These are phyloP conservation scores for Dascyllus trimaculatus DNA, from an alignment of 2,113 vertebrate species.

Conservation along the genomic window DNA sequence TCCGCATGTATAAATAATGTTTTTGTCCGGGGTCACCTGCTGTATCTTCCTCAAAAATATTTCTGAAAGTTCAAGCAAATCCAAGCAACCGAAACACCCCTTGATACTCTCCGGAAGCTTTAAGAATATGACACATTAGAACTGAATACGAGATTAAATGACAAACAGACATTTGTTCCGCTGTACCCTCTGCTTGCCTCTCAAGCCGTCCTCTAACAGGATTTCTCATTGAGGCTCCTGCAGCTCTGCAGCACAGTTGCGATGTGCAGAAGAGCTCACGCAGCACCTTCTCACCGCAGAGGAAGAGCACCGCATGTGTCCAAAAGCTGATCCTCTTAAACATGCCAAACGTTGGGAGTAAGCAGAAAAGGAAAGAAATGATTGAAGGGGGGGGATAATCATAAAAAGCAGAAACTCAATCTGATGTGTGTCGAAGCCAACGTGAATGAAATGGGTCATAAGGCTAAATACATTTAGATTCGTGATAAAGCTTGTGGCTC, in stretches of 20 bases:
- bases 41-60: slow-evolving; percentile 19
- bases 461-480: slow-evolving; percentile 58
- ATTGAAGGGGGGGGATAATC: not conserved
- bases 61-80: slow-evolving; percentile 25
- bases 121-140: slow-evolving; percentile 2
- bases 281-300: slow-evolving; percentile 52
- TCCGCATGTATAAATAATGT: slow-evolving; percentile 21
- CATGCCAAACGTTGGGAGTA: slow-evolving; percentile 35
- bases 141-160: slow-evolving; percentile 30
- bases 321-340: slow-evolving; percentile 66
- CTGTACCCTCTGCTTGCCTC: slow-evolving; percentile 26
- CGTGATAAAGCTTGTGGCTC: slow-evolving; percentile 50
- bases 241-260: slow-evolving; percentile 37
- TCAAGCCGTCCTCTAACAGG: slow-evolving; percentile 47
- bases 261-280: slow-evolving; percentile 51
- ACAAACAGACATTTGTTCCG: slow-evolving; percentile 43
- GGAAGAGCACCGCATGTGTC: slow-evolving; percentile 43
- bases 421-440: slow-evolving; percentile 16
- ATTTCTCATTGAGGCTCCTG: slow-evolving; percentile 45
- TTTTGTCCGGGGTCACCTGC: not conserved
- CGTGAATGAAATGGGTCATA: slow-evolving; percentile 46
- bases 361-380: slow-evolving; percentile 46
- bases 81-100: not conserved
- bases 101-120: slow-evolving; percentile 6
- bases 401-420: slow-evolving; percentile 35